Base-by-base conservation (phyloP, 2,797 vertebrate species). In the Nyctibius grandis region DNA sequence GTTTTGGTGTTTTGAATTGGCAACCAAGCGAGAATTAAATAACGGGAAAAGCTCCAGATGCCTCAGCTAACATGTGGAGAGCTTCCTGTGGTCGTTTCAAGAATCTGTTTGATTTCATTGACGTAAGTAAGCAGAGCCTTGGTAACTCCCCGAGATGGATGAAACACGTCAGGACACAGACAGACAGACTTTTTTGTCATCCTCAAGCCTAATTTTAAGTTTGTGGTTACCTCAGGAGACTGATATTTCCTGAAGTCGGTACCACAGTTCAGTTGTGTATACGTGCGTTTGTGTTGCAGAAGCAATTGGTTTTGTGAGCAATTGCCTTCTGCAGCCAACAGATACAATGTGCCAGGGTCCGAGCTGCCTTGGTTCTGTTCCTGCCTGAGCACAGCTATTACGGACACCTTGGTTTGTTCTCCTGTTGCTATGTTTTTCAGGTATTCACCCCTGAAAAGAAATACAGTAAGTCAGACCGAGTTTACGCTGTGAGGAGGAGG, bases 141-240 rank as follows among this genome's bases (percentile, higher is more conserved):
- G 59, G 84, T 47, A 87, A 81, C 85, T 95, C 92, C 91, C 70
- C 2, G 8, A 89, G 89, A 91, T 85, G 90, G 94, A 91, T 84
- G 87, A 56, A 65, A 45, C 77, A 6, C 28, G 1, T 93, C 91
- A 91, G 94, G 91, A 76, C 40, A 19, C 45, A 25, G 69, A 80
- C 94, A 96, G 89, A 89, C 91, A 48, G 91, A 47, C 84, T 82
- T 91, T 91, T 91, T 87, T 92, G 89, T 76, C 93, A 94, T 95
- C 89, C 91, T 81, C 84, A 70, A 82, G 91, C 89, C 76, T 94
- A 83, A 94, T 94, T 97, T 96, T 95, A 96, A 97, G 79, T 87
- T 72, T 84, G 86, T 61, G 92, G 85, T 96, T 97, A 95, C 96
- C 95, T 97, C 96, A 96, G 97, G 96, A 97, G 96, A 96, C 93